Conservation (phyloP, 2,888 invertebrate species). For the Pterobdella sp. region DNA sequence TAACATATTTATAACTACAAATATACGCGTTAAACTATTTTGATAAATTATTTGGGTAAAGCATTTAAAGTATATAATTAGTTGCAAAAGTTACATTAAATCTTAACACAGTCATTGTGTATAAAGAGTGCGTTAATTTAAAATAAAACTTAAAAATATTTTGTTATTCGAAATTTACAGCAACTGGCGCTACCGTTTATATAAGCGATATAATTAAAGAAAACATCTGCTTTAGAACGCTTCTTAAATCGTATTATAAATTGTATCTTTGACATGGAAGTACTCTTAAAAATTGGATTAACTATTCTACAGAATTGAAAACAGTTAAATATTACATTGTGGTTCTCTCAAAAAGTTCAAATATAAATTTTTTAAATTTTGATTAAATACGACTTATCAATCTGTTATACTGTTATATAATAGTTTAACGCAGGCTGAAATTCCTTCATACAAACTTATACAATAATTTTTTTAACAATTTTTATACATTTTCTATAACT, state of each 20-base stretch:
- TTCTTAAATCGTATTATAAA: not conserved
- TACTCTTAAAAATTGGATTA: not conserved
- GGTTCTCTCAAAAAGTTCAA: not conserved
- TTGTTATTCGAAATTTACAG: not conserved
- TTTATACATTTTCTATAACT: no score
- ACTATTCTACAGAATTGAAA: not conserved
- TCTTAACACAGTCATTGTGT: no score
- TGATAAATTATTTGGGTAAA: no score
- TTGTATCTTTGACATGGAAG: not conserved
- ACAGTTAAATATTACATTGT: not conserved
- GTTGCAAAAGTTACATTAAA: no score
- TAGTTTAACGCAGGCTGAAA: no score
- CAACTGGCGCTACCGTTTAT: constrained; percentile 12
- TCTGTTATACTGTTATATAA: no score
- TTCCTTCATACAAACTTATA: not conserved
- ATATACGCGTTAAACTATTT: no score
- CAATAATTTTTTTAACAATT: no score
- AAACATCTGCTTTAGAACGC: constrained; percentile 7
- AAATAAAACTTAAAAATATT: no score
- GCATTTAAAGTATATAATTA: no score
- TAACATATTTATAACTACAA: not conserved
- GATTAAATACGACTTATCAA: no score
- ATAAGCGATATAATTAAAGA: not conserved
- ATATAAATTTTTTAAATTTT: not conserved
- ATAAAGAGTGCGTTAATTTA: no score